phyloP scores from a whole-genome alignment of 2,113 vertebrate species.

The Eleginops maclovinus region DNA sequence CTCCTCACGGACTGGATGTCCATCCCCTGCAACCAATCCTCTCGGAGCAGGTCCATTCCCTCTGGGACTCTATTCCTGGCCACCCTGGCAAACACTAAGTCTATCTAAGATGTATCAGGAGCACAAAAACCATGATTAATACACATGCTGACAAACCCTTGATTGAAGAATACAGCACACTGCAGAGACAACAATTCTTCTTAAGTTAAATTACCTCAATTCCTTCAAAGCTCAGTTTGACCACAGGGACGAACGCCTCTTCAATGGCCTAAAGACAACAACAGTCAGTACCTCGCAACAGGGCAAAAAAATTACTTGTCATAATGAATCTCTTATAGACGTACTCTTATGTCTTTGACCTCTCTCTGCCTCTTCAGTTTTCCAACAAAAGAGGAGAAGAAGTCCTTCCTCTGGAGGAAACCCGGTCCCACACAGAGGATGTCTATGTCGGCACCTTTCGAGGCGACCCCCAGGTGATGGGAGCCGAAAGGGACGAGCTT shows the following conservation, averaged over 20 bases:
- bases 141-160: background rate
- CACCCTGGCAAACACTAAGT: conserved; percentile 93
- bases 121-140: background rate
- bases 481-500: conserved; percentile 96
- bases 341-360: conserved; percentile 90
- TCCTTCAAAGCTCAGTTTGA: conserved; percentile 92
- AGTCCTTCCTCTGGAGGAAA: conserved; percentile 90
- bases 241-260: conserved; percentile 93
- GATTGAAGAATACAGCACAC: background rate
- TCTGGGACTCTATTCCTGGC: conserved; percentile 91
- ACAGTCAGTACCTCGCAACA: background rate
- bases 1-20: conserved; percentile 92
- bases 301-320: background rate
- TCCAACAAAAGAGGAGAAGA: conserved; percentile 93
- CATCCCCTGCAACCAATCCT: conserved; percentile 89
- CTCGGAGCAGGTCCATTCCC: conserved; percentile 90
- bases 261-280: conserved; percentile 85
- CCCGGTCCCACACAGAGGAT: conserved; percentile 91
- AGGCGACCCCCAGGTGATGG: conserved; percentile 91
- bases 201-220: conserved; percentile 86
- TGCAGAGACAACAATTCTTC: background rate
- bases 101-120: conserved; percentile 85
- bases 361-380: conserved; percentile 92
- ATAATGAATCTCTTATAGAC: conserved; percentile 39
- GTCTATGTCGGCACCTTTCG: conserved; percentile 94